Conservation (phyloP, 2,888 invertebrate species). For the Oxystoma pomonae region DNA sequence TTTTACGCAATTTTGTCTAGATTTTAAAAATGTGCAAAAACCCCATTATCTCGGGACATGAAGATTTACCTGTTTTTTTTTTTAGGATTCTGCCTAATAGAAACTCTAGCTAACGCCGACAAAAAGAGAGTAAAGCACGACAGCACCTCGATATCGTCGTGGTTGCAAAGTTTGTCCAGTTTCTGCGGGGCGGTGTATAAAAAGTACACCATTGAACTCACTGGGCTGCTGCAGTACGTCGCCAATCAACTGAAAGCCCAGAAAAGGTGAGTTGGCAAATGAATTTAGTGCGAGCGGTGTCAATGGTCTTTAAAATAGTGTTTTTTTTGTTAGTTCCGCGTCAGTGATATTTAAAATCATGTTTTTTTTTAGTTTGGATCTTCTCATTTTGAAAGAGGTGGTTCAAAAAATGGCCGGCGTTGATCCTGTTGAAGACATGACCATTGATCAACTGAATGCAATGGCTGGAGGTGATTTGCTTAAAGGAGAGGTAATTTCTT, state of each 20-base stretch:
- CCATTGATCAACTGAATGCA: constrained; percentile 92
- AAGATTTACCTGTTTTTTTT: too few relatives aligned
- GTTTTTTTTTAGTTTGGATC: constrained; percentile 67
- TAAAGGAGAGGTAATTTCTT: constrained; percentile 78
- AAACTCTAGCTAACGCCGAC: constrained; percentile 79
- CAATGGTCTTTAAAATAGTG: too few relatives aligned
- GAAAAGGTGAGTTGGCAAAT: constrained; percentile 68
- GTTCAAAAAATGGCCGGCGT: constrained; percentile 99
- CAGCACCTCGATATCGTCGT: constrained; percentile 86
- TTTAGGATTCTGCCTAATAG: constrained; percentile 85
- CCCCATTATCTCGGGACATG: too few relatives aligned
- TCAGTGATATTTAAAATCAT: too few relatives aligned
- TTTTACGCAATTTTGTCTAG: too few relatives aligned
- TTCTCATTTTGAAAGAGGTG: constrained; percentile 92
- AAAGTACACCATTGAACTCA: constrained; percentile 94
- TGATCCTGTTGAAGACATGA: constrained; percentile 95
- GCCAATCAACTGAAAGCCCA: constrained; percentile 95
- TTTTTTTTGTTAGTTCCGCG: too few relatives aligned
- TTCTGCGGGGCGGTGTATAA: constrained; percentile 97
- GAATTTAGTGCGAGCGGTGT: too few relatives aligned
- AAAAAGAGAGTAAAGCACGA: constrained; percentile 78
- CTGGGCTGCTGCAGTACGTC: constrained; percentile 93
- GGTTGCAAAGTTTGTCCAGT: constrained; percentile 91
- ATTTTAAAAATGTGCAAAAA: too few relatives aligned
- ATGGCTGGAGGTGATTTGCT: constrained; percentile 96